Conservation (phyloP, 2,797 vertebrate genomes). For the Allobates femoralis region DNA sequence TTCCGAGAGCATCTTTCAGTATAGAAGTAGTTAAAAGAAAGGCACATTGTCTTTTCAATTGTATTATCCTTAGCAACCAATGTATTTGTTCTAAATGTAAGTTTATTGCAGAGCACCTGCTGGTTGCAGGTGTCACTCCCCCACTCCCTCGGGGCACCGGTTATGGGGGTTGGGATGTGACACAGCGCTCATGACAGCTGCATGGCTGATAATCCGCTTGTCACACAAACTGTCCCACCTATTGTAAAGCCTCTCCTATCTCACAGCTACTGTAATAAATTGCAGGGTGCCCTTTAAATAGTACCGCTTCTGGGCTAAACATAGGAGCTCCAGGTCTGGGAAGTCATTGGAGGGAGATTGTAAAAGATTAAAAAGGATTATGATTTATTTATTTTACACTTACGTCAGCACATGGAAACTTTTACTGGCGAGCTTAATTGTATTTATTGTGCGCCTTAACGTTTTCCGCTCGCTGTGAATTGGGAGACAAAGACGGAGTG, state of each 20-base stretch:
- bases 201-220: slow-evolving; percentile 3
- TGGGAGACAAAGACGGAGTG: not conserved
- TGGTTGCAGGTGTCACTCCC: slow-evolving; percentile 8
- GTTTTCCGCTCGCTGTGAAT: not conserved
- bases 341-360: not conserved
- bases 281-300: not conserved
- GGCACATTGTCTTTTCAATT: not conserved
- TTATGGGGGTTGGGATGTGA: not conserved
- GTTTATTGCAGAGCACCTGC: slow-evolving; percentile 37
- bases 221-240: slow-evolving; percentile 7
- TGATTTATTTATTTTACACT: slow-evolving; percentile 46
- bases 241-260: slow-evolving; percentile 17
- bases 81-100: slow-evolving; percentile 14
- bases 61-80: not conserved
- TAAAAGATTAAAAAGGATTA: slow-evolving; percentile 8
- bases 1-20: not conserved
- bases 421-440: slow-evolving; percentile 17
- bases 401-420: slow-evolving; percentile 26
- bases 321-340: not conserved
- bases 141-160: slow-evolving; percentile 4
- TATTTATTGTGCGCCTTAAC: not conserved
- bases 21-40: slow-evolving; percentile 25
- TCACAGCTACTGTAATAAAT: not conserved
- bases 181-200: slow-evolving; percentile 37
- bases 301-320: not conserved